Conservation (phyloP, 2,797 vertebrate species). For the Danio jaintianensis region DNA sequence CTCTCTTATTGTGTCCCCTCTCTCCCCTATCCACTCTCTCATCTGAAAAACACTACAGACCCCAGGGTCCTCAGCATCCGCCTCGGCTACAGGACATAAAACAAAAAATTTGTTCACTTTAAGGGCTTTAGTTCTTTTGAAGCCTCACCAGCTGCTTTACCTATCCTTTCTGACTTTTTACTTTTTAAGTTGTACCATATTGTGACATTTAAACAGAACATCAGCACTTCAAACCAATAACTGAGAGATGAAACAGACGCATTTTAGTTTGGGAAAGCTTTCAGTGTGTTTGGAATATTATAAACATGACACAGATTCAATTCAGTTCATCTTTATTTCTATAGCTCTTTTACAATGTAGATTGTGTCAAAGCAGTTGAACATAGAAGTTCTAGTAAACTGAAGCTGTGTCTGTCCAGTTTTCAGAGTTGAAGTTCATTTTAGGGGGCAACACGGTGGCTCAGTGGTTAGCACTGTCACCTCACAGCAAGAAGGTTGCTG, state of each 20-base stretch:
- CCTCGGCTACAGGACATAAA: conserved; percentile 91
- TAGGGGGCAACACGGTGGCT: too few species aligned
- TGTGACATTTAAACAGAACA: conserved; percentile 93
- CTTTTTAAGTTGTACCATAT: conserved; percentile 95
- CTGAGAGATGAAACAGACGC: conserved; percentile 82
- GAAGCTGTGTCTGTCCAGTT: too few species aligned
- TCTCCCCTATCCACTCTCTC: conserved; percentile 76
- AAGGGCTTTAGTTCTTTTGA: conserved; percentile 91
- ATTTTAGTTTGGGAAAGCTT: conserved; percentile 74
- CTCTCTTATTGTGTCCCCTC: conserved; percentile 80
- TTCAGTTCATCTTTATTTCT: too few species aligned
- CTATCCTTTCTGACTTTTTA: conserved; percentile 64
- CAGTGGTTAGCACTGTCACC: too few species aligned
- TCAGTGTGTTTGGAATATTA: conserved; percentile 70
- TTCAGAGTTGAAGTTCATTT: too few species aligned
- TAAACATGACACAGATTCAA: conserved; percentile 64
- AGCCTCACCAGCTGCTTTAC: conserved; percentile 90
- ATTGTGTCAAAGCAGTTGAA: too few species aligned
- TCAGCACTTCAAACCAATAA: conserved; percentile 93
- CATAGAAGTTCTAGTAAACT: too few species aligned
- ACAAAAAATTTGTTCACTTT: conserved; percentile 98
- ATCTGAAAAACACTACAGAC: conserved; percentile 59
- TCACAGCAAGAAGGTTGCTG: too few species aligned
- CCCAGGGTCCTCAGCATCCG: conserved; percentile 89
- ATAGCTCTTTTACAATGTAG: too few species aligned